Evolutionary conservation across 2,888 invertebrate species (phyloP).

Genomic region (Oscheius sp.): DNA sequence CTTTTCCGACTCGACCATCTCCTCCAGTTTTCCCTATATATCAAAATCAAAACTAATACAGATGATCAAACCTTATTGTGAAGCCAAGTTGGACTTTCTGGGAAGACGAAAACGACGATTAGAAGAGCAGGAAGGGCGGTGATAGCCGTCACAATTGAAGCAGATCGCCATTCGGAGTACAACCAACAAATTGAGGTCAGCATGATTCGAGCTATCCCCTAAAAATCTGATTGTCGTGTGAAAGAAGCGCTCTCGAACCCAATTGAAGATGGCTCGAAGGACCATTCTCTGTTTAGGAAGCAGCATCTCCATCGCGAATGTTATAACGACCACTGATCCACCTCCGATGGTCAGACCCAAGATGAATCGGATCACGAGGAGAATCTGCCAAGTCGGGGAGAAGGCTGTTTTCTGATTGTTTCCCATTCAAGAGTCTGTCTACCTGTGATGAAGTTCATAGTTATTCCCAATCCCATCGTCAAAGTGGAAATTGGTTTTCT

Average conservation of each 20-base stretch:
- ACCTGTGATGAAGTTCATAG: constrained; percentile 60
- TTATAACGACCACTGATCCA: constrained; percentile 68
- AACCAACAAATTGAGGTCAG: constrained; percentile 64
- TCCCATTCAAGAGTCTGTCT: not conserved
- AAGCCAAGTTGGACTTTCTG: constrained; percentile 72
- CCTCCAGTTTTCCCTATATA: constrained; percentile 51
- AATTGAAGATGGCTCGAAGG: constrained; percentile 71
- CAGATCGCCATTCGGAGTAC: constrained; percentile 67
- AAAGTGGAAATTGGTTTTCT: constrained; percentile 58
- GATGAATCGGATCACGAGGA: constrained; percentile 40
- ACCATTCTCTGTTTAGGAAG: constrained; percentile 71
- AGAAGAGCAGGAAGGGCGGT: constrained; percentile 64
- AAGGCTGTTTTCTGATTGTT: constrained; percentile 4
- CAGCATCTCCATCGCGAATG: constrained; percentile 72
- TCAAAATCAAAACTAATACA: not conserved
- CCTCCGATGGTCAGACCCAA: constrained; percentile 64
- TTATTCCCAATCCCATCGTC: constrained; percentile 60
- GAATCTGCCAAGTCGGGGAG: constrained; percentile 29
- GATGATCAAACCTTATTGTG: constrained; percentile 56
- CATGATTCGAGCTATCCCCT: constrained; percentile 63
- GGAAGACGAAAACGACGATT: constrained; percentile 69
- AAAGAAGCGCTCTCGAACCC: constrained; percentile 51
- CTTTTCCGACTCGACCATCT: constrained; percentile 65
- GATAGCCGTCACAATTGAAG: constrained; percentile 64
- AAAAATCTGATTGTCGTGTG: not conserved